A percentile compares a stretch with the other conserved stretches of the same genome.
These are phyloP conservation scores for Anthophora plumipes DNA, from an alignment of 2,888 invertebrate species.

Conservation along the genomic window DNA sequence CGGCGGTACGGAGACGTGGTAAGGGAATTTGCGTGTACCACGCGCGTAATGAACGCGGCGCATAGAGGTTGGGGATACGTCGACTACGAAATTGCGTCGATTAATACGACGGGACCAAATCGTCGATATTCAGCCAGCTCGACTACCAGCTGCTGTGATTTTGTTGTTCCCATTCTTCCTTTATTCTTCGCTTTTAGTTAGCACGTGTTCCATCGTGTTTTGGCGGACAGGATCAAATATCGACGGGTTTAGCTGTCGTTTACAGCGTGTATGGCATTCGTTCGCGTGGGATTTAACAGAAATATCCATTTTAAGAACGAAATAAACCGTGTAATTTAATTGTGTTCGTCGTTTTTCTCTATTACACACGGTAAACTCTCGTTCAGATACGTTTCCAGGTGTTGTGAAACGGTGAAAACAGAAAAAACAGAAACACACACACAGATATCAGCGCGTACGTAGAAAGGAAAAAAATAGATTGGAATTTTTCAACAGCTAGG, in stretches of 20 bases:
- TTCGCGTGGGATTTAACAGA: not conserved
- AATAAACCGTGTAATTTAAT: not conserved
- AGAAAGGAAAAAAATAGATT: not conserved
- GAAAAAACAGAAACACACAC: too few species aligned
- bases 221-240: not conserved
- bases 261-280: not conserved
- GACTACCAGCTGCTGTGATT: not conserved
- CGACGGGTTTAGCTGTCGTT: not conserved
- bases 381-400: too few species aligned
- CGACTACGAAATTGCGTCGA: slow-evolving; percentile 35
- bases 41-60: slow-evolving; percentile 42
- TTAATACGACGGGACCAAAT: slow-evolving; percentile 49
- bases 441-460: too few species aligned
- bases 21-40: slow-evolving; percentile 12
- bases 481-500: not conserved
- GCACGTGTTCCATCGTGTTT: not conserved
- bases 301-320: not conserved
- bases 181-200: not conserved
- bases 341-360: not conserved
- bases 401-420: too few species aligned
- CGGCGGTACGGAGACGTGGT: not conserved
- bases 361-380: not conserved
- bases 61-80: not conserved
- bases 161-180: not conserved
- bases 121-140: slow-evolving; percentile 8